Evolutionary conservation across 2,113 vertebrate genomes (phyloP), one percentile per base, ranked within the genome.

Genomic region (Misgurnus anguillicaudatus): DNA sequence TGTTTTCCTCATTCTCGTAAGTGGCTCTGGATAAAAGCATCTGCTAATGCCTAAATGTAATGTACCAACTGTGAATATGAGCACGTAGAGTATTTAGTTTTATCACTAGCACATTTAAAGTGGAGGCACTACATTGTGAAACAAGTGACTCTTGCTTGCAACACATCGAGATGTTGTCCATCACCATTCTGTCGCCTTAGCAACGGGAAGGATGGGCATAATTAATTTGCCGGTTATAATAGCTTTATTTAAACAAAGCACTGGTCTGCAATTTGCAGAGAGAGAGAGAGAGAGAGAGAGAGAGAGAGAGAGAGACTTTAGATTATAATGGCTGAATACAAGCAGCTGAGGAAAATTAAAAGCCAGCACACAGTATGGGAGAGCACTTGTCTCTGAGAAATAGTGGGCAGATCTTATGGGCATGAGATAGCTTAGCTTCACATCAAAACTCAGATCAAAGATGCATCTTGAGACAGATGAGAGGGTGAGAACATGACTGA

Each of bases 1-100:
- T 31, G 24, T 31, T 31, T 31, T 31, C 24, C 24, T 31, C 24
- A 31, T 31, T 31, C 2, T 31, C 24, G 24, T 31, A 31, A 31
- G 24, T 31, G 24, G 24, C 24, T 31, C 24, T 31, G 24, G 24
- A 31, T 31, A 31, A 31, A 31, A 31, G 24, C 24, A 3, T 31
- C 24, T 31, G 24, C 24, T 24, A 1, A 31, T 31, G 24, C 24
- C 17, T 10, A 45, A 17, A 74, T 47, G 9, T 68, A 19, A 55
- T 64, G 53, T 51, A 14, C 48, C 13, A 38, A 77, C 65, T 77
- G 36, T 69, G 57, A 69, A 36, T 19, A 63, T 6, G 62, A 55
- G 19, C 10, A 76, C 47, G 55, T 36, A 16, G 7, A 6, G 19
- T 14, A 55, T 63, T 76, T 9, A 55, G 51, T 76, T 73, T 21